A percentile compares a stretch with the other conserved stretches of the same genome.
These are phyloP conservation scores for Caerostris darwini DNA, from an alignment of 1,140 invertebrate species.

Conservation along the genomic window DNA sequence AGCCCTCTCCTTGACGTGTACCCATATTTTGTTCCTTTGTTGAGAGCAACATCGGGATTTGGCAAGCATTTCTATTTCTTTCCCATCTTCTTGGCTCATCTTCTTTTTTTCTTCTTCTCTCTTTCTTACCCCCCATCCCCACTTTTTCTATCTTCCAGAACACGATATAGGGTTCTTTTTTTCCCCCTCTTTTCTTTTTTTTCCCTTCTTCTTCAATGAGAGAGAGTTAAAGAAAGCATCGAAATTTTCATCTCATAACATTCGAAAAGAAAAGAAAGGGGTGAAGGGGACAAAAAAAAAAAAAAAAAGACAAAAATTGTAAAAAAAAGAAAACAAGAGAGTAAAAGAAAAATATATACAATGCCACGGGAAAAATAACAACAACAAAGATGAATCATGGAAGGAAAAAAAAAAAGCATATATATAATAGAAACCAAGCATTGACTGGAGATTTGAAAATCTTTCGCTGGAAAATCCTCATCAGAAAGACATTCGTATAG, in stretches of 20 bases:
- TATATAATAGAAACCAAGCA: conserved; percentile 77
- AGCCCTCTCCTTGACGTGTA: conserved; percentile 72
- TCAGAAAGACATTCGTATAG: conserved; percentile 77
- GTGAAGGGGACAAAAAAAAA: conserved; percentile 12
- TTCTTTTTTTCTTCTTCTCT: conserved; percentile 27
- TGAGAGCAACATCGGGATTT: conserved; percentile 77
- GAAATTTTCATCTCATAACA: conserved; percentile 78
- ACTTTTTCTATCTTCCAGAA: conserved; percentile 65
- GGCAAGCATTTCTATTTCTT: conserved; percentile 76
- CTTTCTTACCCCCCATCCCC: background rate
- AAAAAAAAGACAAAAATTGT: background rate
- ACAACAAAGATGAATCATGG: conserved; percentile 8
- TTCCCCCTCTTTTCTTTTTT: background rate
- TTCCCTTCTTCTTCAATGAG: background rate
- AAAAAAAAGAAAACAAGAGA: conserved; percentile 4
- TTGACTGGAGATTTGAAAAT: conserved; percentile 75
- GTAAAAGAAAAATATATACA: conserved; percentile 44
- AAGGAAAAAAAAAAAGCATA: conserved; percentile 24
- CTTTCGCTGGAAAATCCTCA: conserved; percentile 77
- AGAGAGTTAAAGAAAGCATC: conserved; percentile 77
- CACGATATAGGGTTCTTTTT: conserved; percentile 67
- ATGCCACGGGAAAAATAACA: conserved; percentile 44
- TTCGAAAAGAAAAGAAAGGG: conserved; percentile 68
- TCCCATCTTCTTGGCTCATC: conserved; percentile 46
- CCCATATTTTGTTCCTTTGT: conserved; percentile 77